Evolutionary conservation across 2,113 vertebrate genomes (phyloP).

Genomic region (Percina caprodes): DNA sequence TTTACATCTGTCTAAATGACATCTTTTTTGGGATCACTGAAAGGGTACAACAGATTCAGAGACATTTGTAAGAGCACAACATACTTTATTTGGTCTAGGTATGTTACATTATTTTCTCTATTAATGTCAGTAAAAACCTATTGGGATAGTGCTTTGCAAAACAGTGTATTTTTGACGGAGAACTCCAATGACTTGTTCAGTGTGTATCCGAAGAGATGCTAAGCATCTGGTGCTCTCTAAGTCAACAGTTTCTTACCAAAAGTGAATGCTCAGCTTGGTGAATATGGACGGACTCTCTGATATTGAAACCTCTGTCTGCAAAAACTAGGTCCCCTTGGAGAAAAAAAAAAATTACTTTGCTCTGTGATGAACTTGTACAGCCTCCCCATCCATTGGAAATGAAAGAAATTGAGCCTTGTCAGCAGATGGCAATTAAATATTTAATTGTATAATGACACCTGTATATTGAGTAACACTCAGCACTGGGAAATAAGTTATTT

Average conservation of each 20-base stretch:
- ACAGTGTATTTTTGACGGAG: background rate
- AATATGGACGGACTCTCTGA: background rate
- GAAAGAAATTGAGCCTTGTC: background rate
- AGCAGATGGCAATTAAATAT: background rate
- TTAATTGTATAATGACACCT: background rate
- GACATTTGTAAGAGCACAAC: background rate
- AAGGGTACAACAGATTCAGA: background rate
- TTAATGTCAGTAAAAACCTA: no score
- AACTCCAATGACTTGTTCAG: background rate
- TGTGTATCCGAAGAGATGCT: background rate
- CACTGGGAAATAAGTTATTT: background rate
- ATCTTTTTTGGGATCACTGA: background rate
- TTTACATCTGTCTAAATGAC: no score
- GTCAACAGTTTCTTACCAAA: background rate
- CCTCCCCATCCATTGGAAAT: background rate
- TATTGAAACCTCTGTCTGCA: background rate
- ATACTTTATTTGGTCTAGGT: no score
- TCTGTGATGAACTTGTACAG: background rate
- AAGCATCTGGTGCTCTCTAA: background rate
- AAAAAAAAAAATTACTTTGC: background rate
- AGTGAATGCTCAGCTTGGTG: background rate
- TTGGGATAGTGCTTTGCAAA: conserved; percentile 1
- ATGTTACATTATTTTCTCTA: no score
- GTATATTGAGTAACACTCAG: background rate
- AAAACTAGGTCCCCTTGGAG: background rate